Conservation (phyloP, 2,797 vertebrate genomes). For the Galago senegalensis region DNA sequence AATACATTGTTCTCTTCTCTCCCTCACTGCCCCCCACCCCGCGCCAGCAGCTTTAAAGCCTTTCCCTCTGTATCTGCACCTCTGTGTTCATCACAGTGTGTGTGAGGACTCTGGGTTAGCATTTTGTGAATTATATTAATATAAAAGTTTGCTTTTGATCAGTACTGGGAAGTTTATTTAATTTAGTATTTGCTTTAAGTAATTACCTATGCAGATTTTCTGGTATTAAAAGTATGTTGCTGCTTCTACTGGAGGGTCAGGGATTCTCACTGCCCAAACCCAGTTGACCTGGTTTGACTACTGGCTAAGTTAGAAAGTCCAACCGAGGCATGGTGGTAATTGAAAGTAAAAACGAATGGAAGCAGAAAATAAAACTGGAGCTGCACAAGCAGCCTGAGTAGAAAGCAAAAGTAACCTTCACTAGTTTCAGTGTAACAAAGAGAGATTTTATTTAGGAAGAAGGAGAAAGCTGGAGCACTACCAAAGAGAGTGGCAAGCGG, state of each 20-base stretch:
- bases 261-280: too few relatives aligned
- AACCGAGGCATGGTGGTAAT: too few relatives aligned
- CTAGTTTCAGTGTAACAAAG: too few relatives aligned
- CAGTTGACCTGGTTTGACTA: too few relatives aligned
- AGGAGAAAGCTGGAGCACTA: too few relatives aligned
- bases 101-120: rapidly evolving
- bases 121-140: background rate
- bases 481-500: too few relatives aligned
- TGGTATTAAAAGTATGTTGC: background rate
- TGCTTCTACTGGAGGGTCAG: background rate
- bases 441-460: too few relatives aligned
- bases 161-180: background rate
- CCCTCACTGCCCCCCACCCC: background rate
- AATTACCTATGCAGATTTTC: background rate
- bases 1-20: background rate
- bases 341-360: too few relatives aligned
- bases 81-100: background rate
- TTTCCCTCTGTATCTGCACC: background rate
- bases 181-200: background rate
- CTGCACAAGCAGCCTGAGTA: too few relatives aligned
- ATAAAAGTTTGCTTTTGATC: background rate
- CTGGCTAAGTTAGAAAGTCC: too few relatives aligned
- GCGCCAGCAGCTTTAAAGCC: background rate
- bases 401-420: too few relatives aligned
- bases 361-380: too few relatives aligned